Conservation (phyloP, 2,113 vertebrate species). For the Cynopterus brachyotis region DNA sequence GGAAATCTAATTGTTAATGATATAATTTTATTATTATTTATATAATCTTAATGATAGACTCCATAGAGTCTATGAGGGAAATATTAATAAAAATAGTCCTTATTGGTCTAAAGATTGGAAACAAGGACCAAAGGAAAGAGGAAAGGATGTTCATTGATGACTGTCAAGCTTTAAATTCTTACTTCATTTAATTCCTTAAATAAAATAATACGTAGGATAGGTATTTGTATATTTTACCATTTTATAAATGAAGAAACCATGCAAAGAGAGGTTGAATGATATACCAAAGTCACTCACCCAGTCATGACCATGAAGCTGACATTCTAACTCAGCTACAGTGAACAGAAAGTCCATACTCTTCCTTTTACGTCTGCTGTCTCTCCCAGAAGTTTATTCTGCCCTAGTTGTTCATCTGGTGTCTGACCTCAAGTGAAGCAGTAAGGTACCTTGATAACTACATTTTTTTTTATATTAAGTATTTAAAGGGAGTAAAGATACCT, state of each 20-base stretch:
- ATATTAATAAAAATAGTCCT: neutral
- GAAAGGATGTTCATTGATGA: neutral
- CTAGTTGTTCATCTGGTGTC: neutral
- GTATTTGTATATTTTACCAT: neutral
- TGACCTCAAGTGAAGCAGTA: neutral
- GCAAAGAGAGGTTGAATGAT: neutral
- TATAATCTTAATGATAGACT: neutral
- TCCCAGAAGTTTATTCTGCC: neutral
- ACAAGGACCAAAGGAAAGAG: neutral
- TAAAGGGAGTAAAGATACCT: neutral
- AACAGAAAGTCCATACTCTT: neutral
- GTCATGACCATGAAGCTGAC: neutral
- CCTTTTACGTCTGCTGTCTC: neutral
- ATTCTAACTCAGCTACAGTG: neutral
- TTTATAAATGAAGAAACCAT: neutral
- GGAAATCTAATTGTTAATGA: neutral
- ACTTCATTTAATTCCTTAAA: neutral
- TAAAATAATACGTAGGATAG: neutral
- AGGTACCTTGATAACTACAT: neutral
- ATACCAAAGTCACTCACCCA: neutral
- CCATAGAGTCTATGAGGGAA: neutral
- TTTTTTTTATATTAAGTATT: neutral
- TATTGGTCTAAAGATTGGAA: neutral
- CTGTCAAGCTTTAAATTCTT: neutral
- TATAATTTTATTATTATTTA: neutral